Percentiles rank a stretch among this genome's conserved stretches.
These are phyloP conservation scores for Alloscopus bannaensis DNA, from an alignment of 2,888 invertebrate genomes.

Conservation along the genomic window DNA sequence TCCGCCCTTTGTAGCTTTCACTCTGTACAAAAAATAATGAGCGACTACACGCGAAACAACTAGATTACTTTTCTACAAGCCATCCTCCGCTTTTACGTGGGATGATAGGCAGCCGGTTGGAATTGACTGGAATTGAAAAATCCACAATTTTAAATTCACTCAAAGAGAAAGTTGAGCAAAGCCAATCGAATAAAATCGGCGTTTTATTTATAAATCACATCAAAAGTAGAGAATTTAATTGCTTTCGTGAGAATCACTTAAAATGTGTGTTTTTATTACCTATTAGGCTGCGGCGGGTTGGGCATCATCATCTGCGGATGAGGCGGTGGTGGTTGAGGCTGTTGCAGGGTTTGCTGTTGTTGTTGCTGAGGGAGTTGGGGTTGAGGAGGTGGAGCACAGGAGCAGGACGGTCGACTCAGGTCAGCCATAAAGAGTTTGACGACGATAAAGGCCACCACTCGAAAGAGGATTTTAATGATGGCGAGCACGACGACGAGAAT, in stretches of 20 bases:
- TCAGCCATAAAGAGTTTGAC: constrained; percentile 68
- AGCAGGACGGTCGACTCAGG: constrained; percentile 66
- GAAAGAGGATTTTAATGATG: constrained; percentile 61
- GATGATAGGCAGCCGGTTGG: constrained; percentile 43
- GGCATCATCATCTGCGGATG: constrained; percentile 48
- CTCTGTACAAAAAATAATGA: constrained; percentile 52
- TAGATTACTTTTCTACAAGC: constrained; percentile 12
- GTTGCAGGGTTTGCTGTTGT: constrained; percentile 28
- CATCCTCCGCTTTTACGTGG: constrained; percentile 28
- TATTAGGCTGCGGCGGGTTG: constrained; percentile 32
- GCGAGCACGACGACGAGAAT: constrained; percentile 55
- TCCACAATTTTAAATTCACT: neutral
- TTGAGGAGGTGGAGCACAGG: constrained; percentile 52
- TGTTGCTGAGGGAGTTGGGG: constrained; percentile 27
- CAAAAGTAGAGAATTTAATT: neutral
- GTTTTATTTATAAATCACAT: neutral
- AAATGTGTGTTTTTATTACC: constrained; percentile 21
- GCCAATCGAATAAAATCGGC: neutral
- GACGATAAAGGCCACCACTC: constrained; percentile 56
- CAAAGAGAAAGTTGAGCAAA: neutral
- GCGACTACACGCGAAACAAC: too few relatives aligned
- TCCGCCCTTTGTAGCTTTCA: too few relatives aligned
- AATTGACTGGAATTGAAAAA: constrained; percentile 32
- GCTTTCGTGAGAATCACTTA: neutral
- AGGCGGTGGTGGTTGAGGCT: constrained; percentile 21